Conservation (phyloP, 2,113 vertebrate genomes). For the Pelodiscus sinensis region DNA sequence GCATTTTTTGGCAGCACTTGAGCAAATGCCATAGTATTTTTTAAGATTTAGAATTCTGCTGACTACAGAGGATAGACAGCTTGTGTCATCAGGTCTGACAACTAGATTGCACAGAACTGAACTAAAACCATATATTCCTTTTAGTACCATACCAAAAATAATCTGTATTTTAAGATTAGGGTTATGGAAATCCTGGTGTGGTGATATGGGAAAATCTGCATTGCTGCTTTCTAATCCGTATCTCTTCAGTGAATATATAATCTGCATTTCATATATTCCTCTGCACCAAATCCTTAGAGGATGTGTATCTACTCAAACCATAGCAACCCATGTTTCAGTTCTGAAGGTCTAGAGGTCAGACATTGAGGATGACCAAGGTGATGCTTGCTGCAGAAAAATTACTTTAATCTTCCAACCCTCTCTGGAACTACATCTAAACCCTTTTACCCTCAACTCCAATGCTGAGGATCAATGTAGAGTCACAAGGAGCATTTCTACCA, state of each 20-base stretch:
- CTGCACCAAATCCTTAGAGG: neutral
- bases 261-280: neutral
- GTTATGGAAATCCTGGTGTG: neutral
- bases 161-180: neutral
- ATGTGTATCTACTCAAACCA: neutral
- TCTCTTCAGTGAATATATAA: neutral
- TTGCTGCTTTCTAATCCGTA: neutral
- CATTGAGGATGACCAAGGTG: neutral
- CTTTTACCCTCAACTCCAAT: too few species aligned
- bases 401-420: neutral
- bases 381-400: neutral
- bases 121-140: neutral
- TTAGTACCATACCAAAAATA: neutral
- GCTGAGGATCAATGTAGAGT: too few species aligned
- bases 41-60: neutral
- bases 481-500: too few species aligned
- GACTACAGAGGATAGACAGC: slow-evolving; percentile 8
- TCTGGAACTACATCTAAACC: too few species aligned
- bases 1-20: neutral
- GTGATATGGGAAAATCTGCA: neutral
- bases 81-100: neutral
- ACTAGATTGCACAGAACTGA: neutral
- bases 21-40: slow-evolving; percentile 20
- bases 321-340: neutral
- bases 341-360: neutral